Base-by-base conservation (phyloP, 2,888 invertebrate genomes). In the Steinernema scapterisci region DNA sequence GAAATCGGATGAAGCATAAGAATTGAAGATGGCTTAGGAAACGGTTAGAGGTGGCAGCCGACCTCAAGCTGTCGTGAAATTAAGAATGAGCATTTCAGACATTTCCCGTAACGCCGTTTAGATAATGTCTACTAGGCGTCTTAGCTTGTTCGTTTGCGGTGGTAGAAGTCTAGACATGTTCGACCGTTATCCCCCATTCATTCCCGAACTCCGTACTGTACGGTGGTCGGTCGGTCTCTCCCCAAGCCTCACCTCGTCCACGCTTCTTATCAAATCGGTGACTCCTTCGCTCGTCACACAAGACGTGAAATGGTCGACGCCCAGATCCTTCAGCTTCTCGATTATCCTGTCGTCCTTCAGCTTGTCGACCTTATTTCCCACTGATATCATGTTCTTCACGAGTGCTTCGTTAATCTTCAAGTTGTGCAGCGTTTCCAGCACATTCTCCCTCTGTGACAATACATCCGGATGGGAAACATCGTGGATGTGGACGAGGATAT, bases 401-500 rank as follows among this genome's bases (percentile, higher is more conserved):
- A 81, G 52, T 27, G 81, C 70, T 11, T 79, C 74, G 1, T 75
- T 70, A 52, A 86, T 74, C 51, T 84, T 83, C 45, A 86, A 78
- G 13, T 78, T 78, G 82, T 80, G 77, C 25, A 95, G 88, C 0
- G 93, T 93, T 23, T 90, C 83, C 44, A 91, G 85, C 0, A 95
- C 94, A 82, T 92, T 92, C 31, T 91, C 88, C 48, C 91, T 89
- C 88, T 95, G 94, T 23, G 91, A 91, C 72, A 87, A 81, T 81
- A 90, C 89, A 86, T 93, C 92, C 3, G 92, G 92, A 88, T 93
- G 93, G 77, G 93, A 93, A 0, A 92, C 87, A 88, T 94, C 94
- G 84, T 92, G 91, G 0, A 94, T 91, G 87, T 94, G 94, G 70
- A 95, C 87, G 70, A 94, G 91, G 0, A 93, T 88, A 89, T 94